phyloP scores from a whole-genome alignment of 2,888 invertebrate species.

The Limnephilus lunatus region DNA sequence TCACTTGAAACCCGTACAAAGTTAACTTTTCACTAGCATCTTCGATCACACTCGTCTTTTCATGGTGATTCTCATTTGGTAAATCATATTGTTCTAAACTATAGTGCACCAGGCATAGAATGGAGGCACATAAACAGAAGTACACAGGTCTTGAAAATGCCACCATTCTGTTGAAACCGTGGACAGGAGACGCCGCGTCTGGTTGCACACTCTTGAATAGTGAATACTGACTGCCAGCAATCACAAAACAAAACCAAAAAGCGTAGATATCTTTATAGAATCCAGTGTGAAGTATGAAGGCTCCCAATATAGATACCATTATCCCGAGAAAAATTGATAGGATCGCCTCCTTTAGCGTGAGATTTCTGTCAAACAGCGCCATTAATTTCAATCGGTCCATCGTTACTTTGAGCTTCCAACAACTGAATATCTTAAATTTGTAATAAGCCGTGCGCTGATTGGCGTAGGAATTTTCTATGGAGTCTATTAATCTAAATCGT shows the following conservation, averaged over 20 bases:
- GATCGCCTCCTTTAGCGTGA: slow-evolving; percentile 88
- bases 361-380: slow-evolving; percentile 94
- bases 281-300: slow-evolving; percentile 87
- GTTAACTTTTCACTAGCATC: slow-evolving; percentile 69
- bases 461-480: slow-evolving; percentile 77
- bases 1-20: slow-evolving; percentile 75
- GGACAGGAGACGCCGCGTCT: slow-evolving; percentile 98
- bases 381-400: slow-evolving; percentile 95
- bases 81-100: slow-evolving; percentile 70
- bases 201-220: slow-evolving; percentile 98
- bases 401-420: slow-evolving; percentile 85
- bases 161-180: slow-evolving; percentile 97
- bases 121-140: slow-evolving; percentile 87
- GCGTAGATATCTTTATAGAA: slow-evolving; percentile 95
- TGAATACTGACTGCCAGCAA: slow-evolving; percentile 98
- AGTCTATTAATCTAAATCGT: slow-evolving; percentile 78
- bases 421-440: slow-evolving; percentile 84
- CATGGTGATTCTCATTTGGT: slow-evolving; percentile 68
- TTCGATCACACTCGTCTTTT: slow-evolving; percentile 70
- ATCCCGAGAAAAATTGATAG: slow-evolving; percentile 90
- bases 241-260: slow-evolving; percentile 97
- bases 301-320: slow-evolving; percentile 90
- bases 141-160: slow-evolving; percentile 96
- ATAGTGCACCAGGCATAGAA: slow-evolving; percentile 75
- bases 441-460: slow-evolving; percentile 82